A percentile compares a stretch with the other conserved stretches of the same genome.
Conservation (phyloP, 2,888 invertebrate species). For the Cenopis cana region DNA sequence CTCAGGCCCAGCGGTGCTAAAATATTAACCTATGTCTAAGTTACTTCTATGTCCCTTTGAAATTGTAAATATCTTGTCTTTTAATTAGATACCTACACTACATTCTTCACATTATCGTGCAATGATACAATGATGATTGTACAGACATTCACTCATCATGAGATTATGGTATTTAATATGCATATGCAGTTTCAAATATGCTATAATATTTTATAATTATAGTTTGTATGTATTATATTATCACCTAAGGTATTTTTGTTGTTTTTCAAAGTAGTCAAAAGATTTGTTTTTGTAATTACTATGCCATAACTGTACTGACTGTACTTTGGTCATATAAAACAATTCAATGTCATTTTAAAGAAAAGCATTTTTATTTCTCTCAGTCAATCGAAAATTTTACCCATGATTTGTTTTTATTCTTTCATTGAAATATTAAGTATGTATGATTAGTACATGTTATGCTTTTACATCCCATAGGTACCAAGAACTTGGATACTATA, state of each 20-base stretch:
- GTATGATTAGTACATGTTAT: too few species aligned
- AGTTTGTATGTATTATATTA: conserved; percentile 35
- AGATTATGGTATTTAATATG: conserved; percentile 36
- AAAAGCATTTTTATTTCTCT: conserved; percentile 19
- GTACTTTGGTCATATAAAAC: conserved; percentile 41
- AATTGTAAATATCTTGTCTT: conserved; percentile 40
- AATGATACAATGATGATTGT: conserved; percentile 38
- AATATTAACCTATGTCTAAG: conserved; percentile 32
- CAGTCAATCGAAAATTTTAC: background rate
- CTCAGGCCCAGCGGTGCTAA: conserved; percentile 39
- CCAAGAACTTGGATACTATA: background rate
- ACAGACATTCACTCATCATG: conserved; percentile 32
- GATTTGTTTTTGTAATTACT: conserved; percentile 27
- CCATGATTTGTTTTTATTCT: background rate
- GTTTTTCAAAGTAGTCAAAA: conserved; percentile 25
- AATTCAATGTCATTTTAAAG: conserved; percentile 41
- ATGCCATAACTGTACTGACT: conserved; percentile 35
- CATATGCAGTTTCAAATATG: conserved; percentile 13
- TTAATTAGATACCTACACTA: conserved; percentile 28
- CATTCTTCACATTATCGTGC: conserved; percentile 30
- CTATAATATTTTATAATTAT: conserved; percentile 32
- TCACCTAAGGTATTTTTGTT: conserved; percentile 15
- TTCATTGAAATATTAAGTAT: background rate
- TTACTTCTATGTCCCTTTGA: conserved; percentile 26
- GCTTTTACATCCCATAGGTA: too few species aligned